These are phyloP conservation scores for Listrodromus nycthemerus DNA, from an alignment of 2,888 invertebrate genomes.

Conservation along the genomic window DNA sequence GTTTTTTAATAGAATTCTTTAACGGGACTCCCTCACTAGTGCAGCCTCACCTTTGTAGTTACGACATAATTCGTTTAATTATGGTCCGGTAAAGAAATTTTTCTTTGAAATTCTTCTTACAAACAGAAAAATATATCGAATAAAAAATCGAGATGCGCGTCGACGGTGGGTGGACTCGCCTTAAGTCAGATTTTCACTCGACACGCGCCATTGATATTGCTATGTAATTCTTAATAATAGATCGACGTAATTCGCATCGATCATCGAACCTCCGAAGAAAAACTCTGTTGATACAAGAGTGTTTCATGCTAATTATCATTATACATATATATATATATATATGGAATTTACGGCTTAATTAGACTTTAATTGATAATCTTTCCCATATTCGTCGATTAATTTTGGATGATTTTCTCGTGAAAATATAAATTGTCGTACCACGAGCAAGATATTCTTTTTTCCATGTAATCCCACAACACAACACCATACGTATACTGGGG, in stretches of 20 bases:
- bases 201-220: constrained; percentile 39
- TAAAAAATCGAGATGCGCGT: background rate
- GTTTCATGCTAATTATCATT: constrained; percentile 4
- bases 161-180: background rate
- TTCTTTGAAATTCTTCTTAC: background rate
- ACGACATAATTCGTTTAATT: background rate
- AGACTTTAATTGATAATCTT: constrained; percentile 33
- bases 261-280: constrained; percentile 18
- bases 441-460: background rate
- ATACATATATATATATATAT: constrained; percentile 20
- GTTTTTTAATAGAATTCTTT: background rate
- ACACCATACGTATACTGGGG: no score
- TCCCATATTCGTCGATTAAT: constrained; percentile 2
- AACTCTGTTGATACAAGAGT: constrained; percentile 47
- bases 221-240: constrained; percentile 30
- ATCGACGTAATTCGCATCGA: constrained; percentile 29
- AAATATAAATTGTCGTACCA: constrained; percentile 34
- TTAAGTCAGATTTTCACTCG: background rate
- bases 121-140: background rate
- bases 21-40: background rate
- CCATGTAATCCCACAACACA: background rate
- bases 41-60: background rate
- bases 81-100: background rate
- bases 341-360: constrained; percentile 35
- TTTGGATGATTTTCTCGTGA: background rate